Conservation (phyloP, 1,140 invertebrate species). For the Microvelia longipes region DNA sequence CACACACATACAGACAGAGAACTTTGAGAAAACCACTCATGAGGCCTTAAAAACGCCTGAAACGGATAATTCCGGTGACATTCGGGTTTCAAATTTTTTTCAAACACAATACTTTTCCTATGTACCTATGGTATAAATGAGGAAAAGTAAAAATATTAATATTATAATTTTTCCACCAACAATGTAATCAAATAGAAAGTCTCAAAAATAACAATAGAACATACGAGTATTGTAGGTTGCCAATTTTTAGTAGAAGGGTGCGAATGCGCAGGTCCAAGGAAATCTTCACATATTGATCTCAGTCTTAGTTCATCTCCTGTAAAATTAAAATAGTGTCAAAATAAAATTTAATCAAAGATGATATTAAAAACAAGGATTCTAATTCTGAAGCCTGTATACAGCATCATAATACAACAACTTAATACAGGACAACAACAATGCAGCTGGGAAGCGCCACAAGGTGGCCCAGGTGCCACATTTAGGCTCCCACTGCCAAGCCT, state of each 20-base stretch:
- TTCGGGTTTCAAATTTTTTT: neutral
- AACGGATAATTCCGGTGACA: neutral
- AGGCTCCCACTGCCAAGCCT: too few species aligned
- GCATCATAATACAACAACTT: too few species aligned
- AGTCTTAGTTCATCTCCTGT: constrained; percentile 48
- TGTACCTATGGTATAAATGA: neutral
- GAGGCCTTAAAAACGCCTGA: too few species aligned
- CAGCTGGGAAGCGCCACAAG: too few species aligned
- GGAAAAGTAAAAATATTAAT: constrained; percentile 14
- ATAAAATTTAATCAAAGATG: constrained; percentile 1
- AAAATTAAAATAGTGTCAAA: constrained; percentile 24
- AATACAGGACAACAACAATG: too few species aligned
- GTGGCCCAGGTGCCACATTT: too few species aligned
- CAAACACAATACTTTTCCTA: constrained; percentile 20
- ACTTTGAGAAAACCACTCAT: too few species aligned
- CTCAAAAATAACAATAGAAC: constrained; percentile 13
- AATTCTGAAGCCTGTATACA: too few species aligned
- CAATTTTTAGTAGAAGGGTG: constrained; percentile 38
- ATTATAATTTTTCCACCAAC: constrained; percentile 1
- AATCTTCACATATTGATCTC: constrained; percentile 50
- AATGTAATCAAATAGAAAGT: neutral
- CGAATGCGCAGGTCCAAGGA: constrained; percentile 53
- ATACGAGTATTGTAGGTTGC: constrained; percentile 39
- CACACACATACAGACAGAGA: too few species aligned
- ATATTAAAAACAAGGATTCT: too few species aligned